A percentile compares a stretch with the other conserved stretches of the same genome.
Conservation (phyloP, 2,113 vertebrate genomes). For the Chitala chitala region DNA sequence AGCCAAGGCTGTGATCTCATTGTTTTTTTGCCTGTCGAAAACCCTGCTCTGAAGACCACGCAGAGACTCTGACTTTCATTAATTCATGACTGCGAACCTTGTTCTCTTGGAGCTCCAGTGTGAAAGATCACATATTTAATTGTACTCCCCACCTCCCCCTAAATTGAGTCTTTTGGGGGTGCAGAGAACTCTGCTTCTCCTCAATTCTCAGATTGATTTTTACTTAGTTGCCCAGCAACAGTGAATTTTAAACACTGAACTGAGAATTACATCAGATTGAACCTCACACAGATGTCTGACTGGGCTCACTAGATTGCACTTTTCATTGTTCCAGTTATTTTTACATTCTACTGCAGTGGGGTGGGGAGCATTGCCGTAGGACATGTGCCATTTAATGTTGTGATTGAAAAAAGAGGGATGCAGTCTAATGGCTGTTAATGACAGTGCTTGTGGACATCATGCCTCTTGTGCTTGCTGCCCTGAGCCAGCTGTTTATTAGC, state of each 20-base stretch:
- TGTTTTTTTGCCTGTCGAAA: too few relatives aligned
- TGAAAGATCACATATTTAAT: conserved; percentile 12
- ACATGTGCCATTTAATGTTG: too few relatives aligned
- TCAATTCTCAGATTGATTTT: not conserved
- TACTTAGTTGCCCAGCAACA: conserved; percentile 7
- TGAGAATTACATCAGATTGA: conserved; percentile 13
- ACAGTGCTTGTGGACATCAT: too few relatives aligned
- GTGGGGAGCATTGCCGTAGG: too few relatives aligned
- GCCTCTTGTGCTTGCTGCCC: too few relatives aligned
- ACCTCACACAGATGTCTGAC: not conserved
- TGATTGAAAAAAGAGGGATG: too few relatives aligned
- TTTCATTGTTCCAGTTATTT: too few relatives aligned
- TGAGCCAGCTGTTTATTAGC: not conserved
- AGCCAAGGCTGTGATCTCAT: too few relatives aligned
- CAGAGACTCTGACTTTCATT: conserved; percentile 18
- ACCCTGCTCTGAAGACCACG: conserved; percentile 7
- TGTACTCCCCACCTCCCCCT: not conserved
- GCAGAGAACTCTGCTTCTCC: too few relatives aligned
- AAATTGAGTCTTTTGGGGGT: not conserved
- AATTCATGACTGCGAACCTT: conserved; percentile 14
- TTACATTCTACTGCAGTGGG: too few relatives aligned
- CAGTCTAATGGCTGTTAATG: too few relatives aligned
- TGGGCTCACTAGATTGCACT: too few relatives aligned
- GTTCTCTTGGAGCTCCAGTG: not conserved
- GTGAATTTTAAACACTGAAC: not conserved